Evolutionary conservation across 2,113 vertebrate genomes (phyloP).

Genomic region (Lampris incognitus): DNA sequence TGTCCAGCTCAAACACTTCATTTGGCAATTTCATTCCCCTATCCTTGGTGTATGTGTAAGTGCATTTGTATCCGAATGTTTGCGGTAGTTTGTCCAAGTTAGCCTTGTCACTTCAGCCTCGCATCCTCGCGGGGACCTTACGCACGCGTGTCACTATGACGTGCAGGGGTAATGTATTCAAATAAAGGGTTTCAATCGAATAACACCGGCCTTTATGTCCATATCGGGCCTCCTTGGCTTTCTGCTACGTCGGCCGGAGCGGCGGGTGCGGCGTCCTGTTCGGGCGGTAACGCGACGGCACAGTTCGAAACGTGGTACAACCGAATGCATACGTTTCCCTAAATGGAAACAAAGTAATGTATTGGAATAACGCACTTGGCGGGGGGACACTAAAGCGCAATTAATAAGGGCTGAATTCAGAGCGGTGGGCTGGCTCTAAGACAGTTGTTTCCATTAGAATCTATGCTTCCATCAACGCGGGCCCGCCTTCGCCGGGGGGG

Average conservation of each 20-base stretch:
- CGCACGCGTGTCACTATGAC: conserved; percentile 47
- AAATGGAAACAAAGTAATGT: conserved; percentile 59
- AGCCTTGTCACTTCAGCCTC: conserved; percentile 69
- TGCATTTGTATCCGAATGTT: conserved; percentile 66
- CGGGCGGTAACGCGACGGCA: neutral
- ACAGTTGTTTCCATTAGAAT: conserved; percentile 53
- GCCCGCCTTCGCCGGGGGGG: neutral
- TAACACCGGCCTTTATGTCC: conserved; percentile 40
- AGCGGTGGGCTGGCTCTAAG: conserved; percentile 24
- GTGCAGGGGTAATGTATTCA: conserved; percentile 48
- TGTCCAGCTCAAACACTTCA: conserved; percentile 77
- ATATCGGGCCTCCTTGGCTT: conserved; percentile 3
- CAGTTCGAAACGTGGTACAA: conserved; percentile 13
- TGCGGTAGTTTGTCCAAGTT: conserved; percentile 73
- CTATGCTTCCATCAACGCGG: conserved; percentile 44
- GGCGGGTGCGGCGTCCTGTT: neutral
- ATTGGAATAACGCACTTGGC: conserved; percentile 48
- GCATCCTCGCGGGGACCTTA: conserved; percentile 56
- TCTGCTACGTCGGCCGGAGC: neutral
- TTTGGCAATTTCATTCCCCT: conserved; percentile 69
- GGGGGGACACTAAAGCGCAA: conserved; percentile 52
- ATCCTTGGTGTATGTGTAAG: conserved; percentile 43
- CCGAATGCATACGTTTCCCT: conserved; percentile 5
- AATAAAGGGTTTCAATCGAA: conserved; percentile 63
- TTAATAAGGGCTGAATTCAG: conserved; percentile 52